Evolutionary conservation across 2,113 vertebrate species (phyloP).

Genomic region (Varanus komodoensis): DNA sequence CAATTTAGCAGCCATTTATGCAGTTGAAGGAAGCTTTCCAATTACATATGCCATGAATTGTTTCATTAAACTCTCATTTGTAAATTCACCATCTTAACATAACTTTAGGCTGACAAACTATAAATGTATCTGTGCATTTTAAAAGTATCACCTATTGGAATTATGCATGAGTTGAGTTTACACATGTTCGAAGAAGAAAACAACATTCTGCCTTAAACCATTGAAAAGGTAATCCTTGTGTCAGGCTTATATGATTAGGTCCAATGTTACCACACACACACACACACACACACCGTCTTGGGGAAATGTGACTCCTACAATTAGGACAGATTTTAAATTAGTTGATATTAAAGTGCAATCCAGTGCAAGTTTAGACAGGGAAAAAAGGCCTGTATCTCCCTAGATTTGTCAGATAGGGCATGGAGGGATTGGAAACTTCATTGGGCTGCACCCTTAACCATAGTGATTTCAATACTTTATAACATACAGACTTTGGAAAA

Average conservation of each 20-base stretch:
- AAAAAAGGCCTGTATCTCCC: no score
- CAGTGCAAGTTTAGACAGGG: no score
- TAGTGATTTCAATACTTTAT: slow-evolving; percentile 8
- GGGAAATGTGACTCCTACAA: neutral
- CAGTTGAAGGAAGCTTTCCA: slow-evolving; percentile 2
- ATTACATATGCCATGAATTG: neutral
- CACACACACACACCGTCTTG: neutral
- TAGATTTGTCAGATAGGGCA: no score
- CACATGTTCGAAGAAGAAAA: neutral
- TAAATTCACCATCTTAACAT: slow-evolving; percentile 10
- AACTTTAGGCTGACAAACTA: neutral
- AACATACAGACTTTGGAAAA: neutral
- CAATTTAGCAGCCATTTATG: slow-evolving; percentile 26
- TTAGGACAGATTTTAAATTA: neutral
- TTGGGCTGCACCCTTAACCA: neutral
- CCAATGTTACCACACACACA: neutral
- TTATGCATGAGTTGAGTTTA: slow-evolving; percentile 13
- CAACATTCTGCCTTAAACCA: neutral
- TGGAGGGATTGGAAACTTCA: no score
- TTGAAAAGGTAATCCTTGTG: neutral
- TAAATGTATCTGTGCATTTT: neutral
- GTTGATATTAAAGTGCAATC: no score
- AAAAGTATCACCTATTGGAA: neutral
- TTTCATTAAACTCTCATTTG: neutral
- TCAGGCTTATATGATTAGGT: neutral